Evolutionary conservation across 2,888 invertebrate species (phyloP), one percentile per base, ranked within the genome.

Genomic region (Tetanocera ferruginea): DNA sequence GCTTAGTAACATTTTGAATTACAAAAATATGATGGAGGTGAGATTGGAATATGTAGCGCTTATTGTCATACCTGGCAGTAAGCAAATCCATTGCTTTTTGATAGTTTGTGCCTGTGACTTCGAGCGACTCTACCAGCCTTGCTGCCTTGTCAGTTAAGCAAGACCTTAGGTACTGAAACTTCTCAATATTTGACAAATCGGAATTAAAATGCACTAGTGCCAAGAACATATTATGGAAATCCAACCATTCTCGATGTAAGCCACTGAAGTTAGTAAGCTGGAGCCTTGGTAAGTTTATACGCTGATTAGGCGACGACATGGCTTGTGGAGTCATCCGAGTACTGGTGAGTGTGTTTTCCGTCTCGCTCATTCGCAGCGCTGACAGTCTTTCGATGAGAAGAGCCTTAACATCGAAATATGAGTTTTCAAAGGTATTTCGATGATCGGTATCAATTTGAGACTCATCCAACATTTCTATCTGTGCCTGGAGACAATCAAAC

Each of bases 1-100:
- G 64, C 14, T 75, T 76, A 11, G 52, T 67, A 3, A 80, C 17
- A 31, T 55, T 78, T 62, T 79, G 76, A 25, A 71, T 71, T 19
- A 74, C 57, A 67, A 78, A 80, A n/a, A 78, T 80, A 8, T 75
- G 66, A 23, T 37, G 60, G 9, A 80, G 52, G 14, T 80, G 78
- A 5, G 71, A 76, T 43, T 77, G 77, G 19, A 78, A 78, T 19
- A 78, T 60, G n/a, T 69, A 70, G 9, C 75, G 62, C 43, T 78
- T 78, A 55, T 75, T 78, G 37, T 78, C 75, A 37, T 75, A 70
- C 9, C 69, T 31, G 28, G n/a, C n/a, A n/a, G n/a, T n/a, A 8
- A 69, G 62, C 11, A 60, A 25, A 5, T 78, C 70, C 9, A 78
- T 17, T 19, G 75, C 78, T 5, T 74, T 74, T 37, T 67, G 51